Conservation (phyloP, 2,888 invertebrate species). For the Euzophera pinguis region DNA sequence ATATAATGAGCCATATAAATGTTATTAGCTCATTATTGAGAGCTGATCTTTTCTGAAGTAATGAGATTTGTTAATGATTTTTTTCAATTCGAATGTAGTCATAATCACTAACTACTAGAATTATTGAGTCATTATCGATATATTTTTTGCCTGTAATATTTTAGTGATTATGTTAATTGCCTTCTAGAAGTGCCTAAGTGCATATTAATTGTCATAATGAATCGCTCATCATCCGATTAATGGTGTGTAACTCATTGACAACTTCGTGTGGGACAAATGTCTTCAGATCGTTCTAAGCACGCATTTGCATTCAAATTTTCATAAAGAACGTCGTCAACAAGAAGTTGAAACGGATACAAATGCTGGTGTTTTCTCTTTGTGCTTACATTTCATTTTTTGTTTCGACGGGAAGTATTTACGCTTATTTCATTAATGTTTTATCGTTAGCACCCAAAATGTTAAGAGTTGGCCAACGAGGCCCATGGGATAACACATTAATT, state of each 20-base stretch:
- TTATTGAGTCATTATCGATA: background rate
- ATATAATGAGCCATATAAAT: too few relatives aligned
- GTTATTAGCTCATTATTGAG: too few relatives aligned
- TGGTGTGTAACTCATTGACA: background rate
- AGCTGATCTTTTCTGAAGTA: too few relatives aligned
- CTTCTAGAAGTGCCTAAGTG: background rate
- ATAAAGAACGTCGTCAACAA: background rate
- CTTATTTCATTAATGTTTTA: too few relatives aligned
- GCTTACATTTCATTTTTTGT: background rate
- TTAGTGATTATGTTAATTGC: background rate
- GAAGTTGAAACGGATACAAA: background rate
- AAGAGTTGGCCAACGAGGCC: too few relatives aligned
- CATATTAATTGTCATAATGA: conserved; percentile 2
- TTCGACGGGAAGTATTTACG: too few relatives aligned
- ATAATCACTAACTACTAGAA: too few relatives aligned
- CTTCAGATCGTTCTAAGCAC: background rate
- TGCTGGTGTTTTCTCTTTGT: background rate
- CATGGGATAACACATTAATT: too few relatives aligned
- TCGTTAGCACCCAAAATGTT: too few relatives aligned
- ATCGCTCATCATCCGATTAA: background rate
- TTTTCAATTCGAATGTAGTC: too few relatives aligned
- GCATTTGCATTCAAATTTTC: background rate
- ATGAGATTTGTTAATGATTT: too few relatives aligned
- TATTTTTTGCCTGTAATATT: background rate
- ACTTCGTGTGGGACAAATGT: background rate